Evolutionary conservation across 2,888 invertebrate genomes (phyloP).

Genomic region (Eupithecia centaureata): DNA sequence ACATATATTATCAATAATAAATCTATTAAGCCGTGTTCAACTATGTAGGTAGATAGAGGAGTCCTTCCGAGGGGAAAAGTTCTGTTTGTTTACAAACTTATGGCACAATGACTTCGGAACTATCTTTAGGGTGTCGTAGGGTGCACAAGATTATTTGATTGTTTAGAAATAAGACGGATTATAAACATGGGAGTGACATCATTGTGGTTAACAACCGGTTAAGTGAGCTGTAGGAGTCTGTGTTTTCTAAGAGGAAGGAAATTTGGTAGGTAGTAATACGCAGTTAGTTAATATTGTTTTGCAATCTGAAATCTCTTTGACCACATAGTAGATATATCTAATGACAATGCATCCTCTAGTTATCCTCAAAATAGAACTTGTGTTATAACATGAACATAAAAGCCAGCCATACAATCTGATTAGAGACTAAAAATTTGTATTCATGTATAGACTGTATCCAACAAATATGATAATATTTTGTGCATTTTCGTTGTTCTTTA

Average conservation of each 20-base stretch:
- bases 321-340: neutral
- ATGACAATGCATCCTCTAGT: neutral
- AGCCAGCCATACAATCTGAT: neutral
- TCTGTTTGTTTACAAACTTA: slow-evolving; percentile 1
- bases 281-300: neutral
- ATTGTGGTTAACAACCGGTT: neutral
- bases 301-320: neutral
- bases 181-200: neutral
- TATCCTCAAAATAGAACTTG: neutral
- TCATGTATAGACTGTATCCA: neutral
- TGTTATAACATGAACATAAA: neutral
- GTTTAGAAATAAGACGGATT: neutral
- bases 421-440: neutral
- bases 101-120: slow-evolving; percentile 9
- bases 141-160: slow-evolving; percentile 8
- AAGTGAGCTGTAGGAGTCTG: neutral
- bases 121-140: neutral
- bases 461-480: neutral
- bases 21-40: neutral
- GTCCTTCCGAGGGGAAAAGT: slow-evolving; percentile 3
- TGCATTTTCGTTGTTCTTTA: slow-evolving; percentile 11
- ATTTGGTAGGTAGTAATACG: neutral
- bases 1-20: neutral
- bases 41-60: neutral
- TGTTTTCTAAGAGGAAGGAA: neutral